Conservation (phyloP, 2,888 invertebrate species). For the Phyto melanocephala region DNA sequence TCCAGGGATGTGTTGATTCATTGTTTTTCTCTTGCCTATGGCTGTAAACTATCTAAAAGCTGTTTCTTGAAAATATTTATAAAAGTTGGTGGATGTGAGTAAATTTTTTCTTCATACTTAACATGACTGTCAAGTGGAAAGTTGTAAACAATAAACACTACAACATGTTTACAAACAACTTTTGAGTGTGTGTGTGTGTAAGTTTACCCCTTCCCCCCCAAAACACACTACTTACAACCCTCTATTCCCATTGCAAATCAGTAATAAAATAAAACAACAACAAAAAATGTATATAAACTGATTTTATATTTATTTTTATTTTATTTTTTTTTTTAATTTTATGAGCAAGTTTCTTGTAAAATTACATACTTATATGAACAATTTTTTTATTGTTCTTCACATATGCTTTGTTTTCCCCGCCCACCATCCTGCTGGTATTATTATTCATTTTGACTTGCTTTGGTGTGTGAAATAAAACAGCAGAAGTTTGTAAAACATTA, state of each 20-base stretch:
- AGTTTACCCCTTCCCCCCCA: constrained; percentile 4
- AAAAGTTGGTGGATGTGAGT: neutral
- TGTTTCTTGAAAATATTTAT: constrained; percentile 14
- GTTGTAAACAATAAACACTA: constrained; percentile 50
- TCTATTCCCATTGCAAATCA: neutral
- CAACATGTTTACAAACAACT: constrained; percentile 36
- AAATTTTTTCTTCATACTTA: constrained; percentile 11
- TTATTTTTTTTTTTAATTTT: constrained; percentile 39
- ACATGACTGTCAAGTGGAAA: constrained; percentile 46
- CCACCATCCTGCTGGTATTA: no score
- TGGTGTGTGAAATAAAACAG: constrained; percentile 22
- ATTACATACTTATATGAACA: neutral
- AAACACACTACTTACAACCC: neutral
- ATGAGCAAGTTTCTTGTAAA: constrained; percentile 35
- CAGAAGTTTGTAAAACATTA: no score
- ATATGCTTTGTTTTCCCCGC: constrained; percentile 21
- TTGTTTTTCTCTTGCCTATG: neutral
- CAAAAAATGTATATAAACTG: neutral
- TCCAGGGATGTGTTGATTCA: constrained; percentile 34
- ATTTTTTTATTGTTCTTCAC: constrained; percentile 23
- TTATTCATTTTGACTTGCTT: no score
- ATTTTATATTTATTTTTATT: constrained; percentile 11
- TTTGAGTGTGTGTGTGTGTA: neutral
- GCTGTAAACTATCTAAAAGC: constrained; percentile 50
- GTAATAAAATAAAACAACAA: constrained; percentile 35